These are phyloP conservation scores for Malurus cyaneus DNA, from an alignment of 2,113 vertebrate genomes.

Conservation along the genomic window DNA sequence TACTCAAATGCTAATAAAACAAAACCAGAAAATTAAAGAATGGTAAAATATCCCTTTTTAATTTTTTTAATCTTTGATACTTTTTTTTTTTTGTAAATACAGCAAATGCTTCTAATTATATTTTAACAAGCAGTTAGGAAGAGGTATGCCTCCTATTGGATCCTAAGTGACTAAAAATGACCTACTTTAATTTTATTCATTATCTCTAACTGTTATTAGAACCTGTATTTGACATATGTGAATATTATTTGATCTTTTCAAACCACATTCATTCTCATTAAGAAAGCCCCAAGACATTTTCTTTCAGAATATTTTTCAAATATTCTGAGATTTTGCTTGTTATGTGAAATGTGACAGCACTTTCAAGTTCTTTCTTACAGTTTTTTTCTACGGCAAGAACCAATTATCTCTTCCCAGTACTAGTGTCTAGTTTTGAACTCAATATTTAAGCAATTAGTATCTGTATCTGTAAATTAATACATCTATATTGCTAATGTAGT, in stretches of 20 bases:
- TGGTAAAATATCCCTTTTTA: slow-evolving; percentile 33
- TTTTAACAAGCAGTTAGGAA: slow-evolving; percentile 72
- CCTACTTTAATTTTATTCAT: slow-evolving; percentile 84
- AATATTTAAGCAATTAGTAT: slow-evolving; percentile 83
- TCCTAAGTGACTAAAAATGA: slow-evolving; percentile 78
- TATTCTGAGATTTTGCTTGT: slow-evolving; percentile 82
- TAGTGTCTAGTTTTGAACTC: slow-evolving; percentile 75
- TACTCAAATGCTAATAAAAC: slow-evolving; percentile 53
- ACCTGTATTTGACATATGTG: slow-evolving; percentile 79
- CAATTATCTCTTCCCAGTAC: slow-evolving; percentile 82
- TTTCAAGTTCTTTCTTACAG: slow-evolving; percentile 86
- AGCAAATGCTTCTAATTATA: slow-evolving; percentile 72
- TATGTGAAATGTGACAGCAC: slow-evolving; percentile 82
- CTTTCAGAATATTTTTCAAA: slow-evolving; percentile 81
- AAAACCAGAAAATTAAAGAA: slow-evolving; percentile 56
- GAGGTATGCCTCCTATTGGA: slow-evolving; percentile 65
- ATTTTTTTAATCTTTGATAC: slow-evolving; percentile 53
- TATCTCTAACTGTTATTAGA: slow-evolving; percentile 79
- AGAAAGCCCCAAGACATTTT: slow-evolving; percentile 82
- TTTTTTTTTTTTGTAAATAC: slow-evolving; percentile 67
- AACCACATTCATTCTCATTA: slow-evolving; percentile 82
- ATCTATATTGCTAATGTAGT: slow-evolving; percentile 76
- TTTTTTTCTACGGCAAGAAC: slow-evolving; percentile 74
- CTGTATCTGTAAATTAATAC: slow-evolving; percentile 80
- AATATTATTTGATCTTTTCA: slow-evolving; percentile 85